Evolutionary conservation across 2,888 invertebrate species (phyloP), one percentile per base, ranked within the genome.

Genomic region (Pammene aurita): DNA sequence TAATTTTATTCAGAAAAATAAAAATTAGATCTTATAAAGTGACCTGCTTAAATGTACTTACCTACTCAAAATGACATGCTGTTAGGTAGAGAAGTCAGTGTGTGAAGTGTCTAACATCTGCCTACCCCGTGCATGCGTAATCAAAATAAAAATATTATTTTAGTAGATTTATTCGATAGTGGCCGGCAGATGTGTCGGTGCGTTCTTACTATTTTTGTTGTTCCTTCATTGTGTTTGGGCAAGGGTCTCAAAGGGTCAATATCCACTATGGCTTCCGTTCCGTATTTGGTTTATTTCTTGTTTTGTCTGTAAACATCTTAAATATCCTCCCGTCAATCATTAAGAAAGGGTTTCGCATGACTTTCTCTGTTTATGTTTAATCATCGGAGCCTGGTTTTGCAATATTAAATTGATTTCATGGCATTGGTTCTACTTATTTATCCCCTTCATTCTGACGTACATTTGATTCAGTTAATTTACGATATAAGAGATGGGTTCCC

Each of bases 61-160:
- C 42, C 10, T 13, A 13, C 13, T 11, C 18, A 62, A 48, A 18
- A 16, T 58, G 74, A 58, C 69, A 73, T 58, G 71, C 62, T 61
- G 57, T 72, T 72, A 26, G 26, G 26, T 26, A 75, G 66, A 42
- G 16, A 14, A 7, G 61, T 52, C 75, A 68, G 82, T 89, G 72
- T 82, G 81, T 84, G 76, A 73, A 73, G 66, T 44, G 73, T 80
- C 84, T 83, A 88, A 87, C 92, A 92, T 90, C 92, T 92, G 92
- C 88, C 86, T 85, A 88, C 89, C 87, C 86, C 88, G 85, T 81
- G 87, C 85, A 83, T 76, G 81, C 88, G 86, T 88, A 91, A 90
- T 91, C 90, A 91, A 90, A 91, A 92, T 91, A 90, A 92, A 91
- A 92, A 92, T 92, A 92, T 89, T 88, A 92, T 91, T 91, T 90